Conservation (phyloP, 2,113 vertebrate species). For the Mirza zaza region DNA sequence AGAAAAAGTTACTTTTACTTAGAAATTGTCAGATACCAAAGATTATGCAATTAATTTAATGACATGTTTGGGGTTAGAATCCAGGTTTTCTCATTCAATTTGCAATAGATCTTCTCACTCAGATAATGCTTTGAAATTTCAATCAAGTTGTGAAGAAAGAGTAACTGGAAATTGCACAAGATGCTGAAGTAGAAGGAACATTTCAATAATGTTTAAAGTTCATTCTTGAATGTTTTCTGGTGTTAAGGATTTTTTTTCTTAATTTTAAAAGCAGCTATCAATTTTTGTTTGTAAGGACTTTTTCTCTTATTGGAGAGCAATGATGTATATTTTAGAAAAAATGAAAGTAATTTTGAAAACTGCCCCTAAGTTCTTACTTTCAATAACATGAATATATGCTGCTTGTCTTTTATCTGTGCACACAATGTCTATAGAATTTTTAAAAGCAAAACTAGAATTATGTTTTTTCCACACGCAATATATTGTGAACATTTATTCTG, state of each 20-base stretch:
- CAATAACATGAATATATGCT: background rate
- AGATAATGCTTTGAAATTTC: background rate
- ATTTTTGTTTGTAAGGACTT: background rate
- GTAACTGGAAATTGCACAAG: constrained; percentile 13
- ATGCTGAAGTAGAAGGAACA: background rate
- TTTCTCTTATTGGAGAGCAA: background rate
- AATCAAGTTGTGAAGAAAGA: constrained; percentile 29
- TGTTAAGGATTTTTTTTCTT: background rate
- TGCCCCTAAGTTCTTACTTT: background rate
- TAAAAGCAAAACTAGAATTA: background rate
- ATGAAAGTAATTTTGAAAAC: background rate
- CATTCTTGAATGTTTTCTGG: background rate
- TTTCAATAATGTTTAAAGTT: constrained; percentile 40
- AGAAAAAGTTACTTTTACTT: background rate
- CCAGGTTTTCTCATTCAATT: background rate
- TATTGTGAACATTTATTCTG: background rate
- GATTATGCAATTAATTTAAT: background rate
- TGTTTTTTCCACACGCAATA: background rate
- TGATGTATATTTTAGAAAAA: constrained; percentile 9
- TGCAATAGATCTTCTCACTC: background rate
- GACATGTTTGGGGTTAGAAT: background rate
- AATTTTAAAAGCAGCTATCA: background rate
- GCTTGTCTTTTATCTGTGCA: background rate
- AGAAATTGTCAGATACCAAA: background rate
- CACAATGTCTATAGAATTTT: background rate